Evolutionary conservation across 1,140 invertebrate genomes (phyloP), one percentile per base, ranked within the genome.

Genomic region (Oscheius sp.): DNA sequence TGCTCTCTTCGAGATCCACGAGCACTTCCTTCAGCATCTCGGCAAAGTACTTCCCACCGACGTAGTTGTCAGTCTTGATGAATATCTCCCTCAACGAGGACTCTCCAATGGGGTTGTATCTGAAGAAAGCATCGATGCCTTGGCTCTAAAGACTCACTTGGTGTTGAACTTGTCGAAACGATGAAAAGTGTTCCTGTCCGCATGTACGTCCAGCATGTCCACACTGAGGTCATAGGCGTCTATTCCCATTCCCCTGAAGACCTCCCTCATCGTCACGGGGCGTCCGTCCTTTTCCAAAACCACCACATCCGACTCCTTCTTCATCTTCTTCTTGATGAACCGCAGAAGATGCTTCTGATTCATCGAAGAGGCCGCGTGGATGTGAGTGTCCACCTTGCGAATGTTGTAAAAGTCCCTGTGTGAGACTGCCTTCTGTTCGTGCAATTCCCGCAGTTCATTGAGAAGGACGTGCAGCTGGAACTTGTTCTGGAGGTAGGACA

Each of bases 101-200:
- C 85, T 99, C 94, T 0, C 97, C 97, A 80, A 99, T 95, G 0
- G 96, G 97, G 88, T 99, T 99, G 85, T 99, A 99, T 26, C 64
- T 67, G 62, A 18, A 36, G 0, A 15, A 10, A 42, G 10, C 38
- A 10, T 42, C n/a, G 10, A 10, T 10, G 10, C 10, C 10, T 10
- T 10, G 38, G 23, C 10, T 10, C 13, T 10, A 13, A 59, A 13
- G 55, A 23, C 55, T 59, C 99, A 99, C 86, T 99, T 99, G n/a
- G 95, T 93, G 87, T 99, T 99, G 87, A 99, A 99, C 85, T 98
- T 99, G 86, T 99, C 97, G 86, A 99, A 99, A 61, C 97, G 90
- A 86, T 99, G 95, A 86, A 99, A 99, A 4, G 77, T 84, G 58
- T 81, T 80, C 26, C 82, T 58, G 64, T 85, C 81, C 26, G 96